Conservation (phyloP, 2,797 vertebrate genomes). For the Orestias chungarensis region DNA sequence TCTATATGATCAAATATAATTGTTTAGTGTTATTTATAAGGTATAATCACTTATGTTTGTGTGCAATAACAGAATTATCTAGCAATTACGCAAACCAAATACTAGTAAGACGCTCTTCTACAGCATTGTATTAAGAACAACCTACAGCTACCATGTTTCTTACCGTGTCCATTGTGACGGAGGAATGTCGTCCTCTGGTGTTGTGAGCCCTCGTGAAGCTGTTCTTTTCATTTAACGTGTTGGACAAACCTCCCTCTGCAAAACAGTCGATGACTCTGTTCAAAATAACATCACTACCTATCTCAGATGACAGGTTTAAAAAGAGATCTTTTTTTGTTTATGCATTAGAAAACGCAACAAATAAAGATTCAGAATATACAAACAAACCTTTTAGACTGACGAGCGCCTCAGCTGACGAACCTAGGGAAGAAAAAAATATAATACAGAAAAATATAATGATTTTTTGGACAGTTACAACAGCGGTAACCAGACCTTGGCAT, state of each 20-base stretch:
- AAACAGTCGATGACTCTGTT: conserved; percentile 14
- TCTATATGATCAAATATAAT: no score
- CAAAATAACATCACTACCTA: conserved; percentile 6
- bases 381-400: conserved; percentile 97
- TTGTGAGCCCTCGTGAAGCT: conserved; percentile 90
- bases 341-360: no score
- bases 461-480: not conserved
- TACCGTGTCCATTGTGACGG: conserved; percentile 90
- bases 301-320: not conserved
- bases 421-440: conserved; percentile 64
- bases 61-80: no score
- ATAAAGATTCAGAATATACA: no score
- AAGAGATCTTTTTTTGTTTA: no score
- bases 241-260: conserved; percentile 95
- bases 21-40: no score
- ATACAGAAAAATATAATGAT: not conserved
- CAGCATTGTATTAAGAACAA: no score
- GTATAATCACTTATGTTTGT: no score
- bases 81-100: no score
- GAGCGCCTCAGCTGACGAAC: conserved; percentile 98
- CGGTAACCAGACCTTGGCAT: not conserved
- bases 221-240: conserved; percentile 96
- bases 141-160: conserved; percentile 44
- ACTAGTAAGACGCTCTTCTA: no score
- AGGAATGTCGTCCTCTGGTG: conserved; percentile 89